These are phyloP conservation scores for Clarias gariepinus DNA, from an alignment of 2,113 vertebrate species.

Conservation along the genomic window DNA sequence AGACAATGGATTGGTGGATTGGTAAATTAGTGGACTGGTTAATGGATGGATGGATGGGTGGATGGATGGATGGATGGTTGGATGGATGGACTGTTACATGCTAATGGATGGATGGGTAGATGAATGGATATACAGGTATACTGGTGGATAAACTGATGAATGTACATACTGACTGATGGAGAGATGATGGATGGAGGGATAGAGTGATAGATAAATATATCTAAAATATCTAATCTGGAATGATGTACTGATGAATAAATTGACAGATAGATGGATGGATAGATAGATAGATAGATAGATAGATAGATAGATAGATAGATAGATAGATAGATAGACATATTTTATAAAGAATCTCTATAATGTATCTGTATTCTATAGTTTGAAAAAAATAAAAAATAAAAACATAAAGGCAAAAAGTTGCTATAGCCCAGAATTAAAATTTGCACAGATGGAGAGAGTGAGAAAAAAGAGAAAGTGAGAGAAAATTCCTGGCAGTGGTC, in stretches of 20 bases:
- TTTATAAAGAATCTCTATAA: neutral
- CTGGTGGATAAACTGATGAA: neutral
- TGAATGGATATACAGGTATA: neutral
- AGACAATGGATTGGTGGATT: neutral
- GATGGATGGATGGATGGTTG: neutral
- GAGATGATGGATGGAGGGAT: neutral
- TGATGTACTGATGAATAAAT: neutral
- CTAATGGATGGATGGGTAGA: neutral
- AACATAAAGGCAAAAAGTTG: constrained; percentile 12
- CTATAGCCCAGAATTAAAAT: constrained; percentile 24
- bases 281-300: neutral
- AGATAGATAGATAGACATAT: neutral
- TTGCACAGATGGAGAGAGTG: constrained; percentile 42
- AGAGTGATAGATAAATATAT: neutral
- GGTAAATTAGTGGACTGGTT: neutral
- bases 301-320: neutral
- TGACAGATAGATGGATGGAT: neutral
- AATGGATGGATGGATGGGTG: neutral
- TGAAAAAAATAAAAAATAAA: neutral
- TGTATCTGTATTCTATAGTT: neutral
- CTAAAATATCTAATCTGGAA: neutral
- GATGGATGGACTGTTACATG: neutral
- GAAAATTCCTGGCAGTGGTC: constrained; percentile 40
- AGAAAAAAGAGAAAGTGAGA: constrained; percentile 48
- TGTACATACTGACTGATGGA: neutral